These are phyloP conservation scores for Drosophila triauraria DNA, from an alignment of 1,140 invertebrate species.

Conservation along the genomic window DNA sequence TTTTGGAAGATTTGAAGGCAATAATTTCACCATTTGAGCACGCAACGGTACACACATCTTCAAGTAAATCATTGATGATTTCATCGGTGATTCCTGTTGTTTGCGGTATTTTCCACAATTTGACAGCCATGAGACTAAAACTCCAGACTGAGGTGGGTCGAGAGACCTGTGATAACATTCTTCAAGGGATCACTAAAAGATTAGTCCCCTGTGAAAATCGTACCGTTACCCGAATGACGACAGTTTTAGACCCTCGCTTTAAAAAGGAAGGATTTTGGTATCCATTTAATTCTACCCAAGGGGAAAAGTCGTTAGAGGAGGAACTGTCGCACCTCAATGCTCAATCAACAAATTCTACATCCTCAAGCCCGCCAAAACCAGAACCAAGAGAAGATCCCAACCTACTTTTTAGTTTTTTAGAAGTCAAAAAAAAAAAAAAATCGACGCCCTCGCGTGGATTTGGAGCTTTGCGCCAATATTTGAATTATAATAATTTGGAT, in stretches of 20 bases:
- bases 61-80: not conserved
- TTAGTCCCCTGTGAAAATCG: no score
- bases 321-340: conserved; percentile 1
- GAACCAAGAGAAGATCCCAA: conserved; percentile 7
- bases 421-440: not conserved
- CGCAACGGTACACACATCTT: conserved; percentile 9
- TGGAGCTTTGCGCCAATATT: no score
- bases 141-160: conserved; percentile 9
- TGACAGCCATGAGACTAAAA: no score
- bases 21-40: conserved; percentile 12
- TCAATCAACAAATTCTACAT: not conserved
- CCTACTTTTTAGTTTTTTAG: conserved; percentile 6
- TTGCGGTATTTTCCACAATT: no score
- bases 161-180: conserved; percentile 12
- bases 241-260: conserved; percentile 19
- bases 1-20: conserved; percentile 13
- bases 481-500: no score
- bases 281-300: conserved; percentile 12
- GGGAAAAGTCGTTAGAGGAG: conserved; percentile 10
- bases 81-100: no score
- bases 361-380: conserved; percentile 15
- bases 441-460: no score
- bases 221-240: not conserved
- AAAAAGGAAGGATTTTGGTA: conserved; percentile 18
- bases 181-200: conserved; percentile 1